A percentile compares a stretch with the other conserved stretches of the same genome.
These are phyloP conservation scores for Nyctereutes procyonoides DNA, from an alignment of 2,113 vertebrate genomes.

Conservation along the genomic window DNA sequence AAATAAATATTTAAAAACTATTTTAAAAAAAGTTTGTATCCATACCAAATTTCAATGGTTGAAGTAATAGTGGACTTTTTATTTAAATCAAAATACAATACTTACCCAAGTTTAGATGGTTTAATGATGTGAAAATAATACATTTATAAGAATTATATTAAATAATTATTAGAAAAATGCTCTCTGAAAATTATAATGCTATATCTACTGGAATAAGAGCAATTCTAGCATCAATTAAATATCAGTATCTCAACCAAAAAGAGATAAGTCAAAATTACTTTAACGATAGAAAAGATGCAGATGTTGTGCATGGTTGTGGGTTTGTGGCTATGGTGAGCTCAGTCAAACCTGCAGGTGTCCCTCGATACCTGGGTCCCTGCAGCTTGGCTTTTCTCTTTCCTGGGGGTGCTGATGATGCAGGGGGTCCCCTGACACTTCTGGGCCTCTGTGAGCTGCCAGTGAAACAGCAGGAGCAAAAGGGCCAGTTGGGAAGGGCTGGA, in stretches of 20 bases:
- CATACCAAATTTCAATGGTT: not conserved
- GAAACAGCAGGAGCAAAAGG: not conserved
- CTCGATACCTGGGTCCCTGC: accelerated
- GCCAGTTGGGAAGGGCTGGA: not conserved
- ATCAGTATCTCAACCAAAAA: not conserved
- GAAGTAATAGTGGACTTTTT: not conserved
- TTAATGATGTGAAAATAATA: not conserved
- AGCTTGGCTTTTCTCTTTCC: not conserved
- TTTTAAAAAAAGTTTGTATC: not conserved
- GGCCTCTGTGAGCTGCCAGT: not conserved
- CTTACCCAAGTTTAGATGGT: not conserved
- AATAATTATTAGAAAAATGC: not conserved
- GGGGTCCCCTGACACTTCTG: accelerated
- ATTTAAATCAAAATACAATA: not conserved
- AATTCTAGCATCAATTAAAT: not conserved
- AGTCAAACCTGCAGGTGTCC: not conserved
- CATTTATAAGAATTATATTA: not conserved
- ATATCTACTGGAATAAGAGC: not conserved
- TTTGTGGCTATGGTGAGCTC: accelerated
- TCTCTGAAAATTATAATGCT: not conserved
- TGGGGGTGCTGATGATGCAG: too few species aligned
- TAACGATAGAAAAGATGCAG: not conserved
- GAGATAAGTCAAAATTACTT: not conserved
- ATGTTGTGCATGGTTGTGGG: not conserved
- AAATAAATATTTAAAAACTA: not conserved